Evolutionary conservation across 2,888 invertebrate genomes (phyloP).

Genomic region (Nineta flava): DNA sequence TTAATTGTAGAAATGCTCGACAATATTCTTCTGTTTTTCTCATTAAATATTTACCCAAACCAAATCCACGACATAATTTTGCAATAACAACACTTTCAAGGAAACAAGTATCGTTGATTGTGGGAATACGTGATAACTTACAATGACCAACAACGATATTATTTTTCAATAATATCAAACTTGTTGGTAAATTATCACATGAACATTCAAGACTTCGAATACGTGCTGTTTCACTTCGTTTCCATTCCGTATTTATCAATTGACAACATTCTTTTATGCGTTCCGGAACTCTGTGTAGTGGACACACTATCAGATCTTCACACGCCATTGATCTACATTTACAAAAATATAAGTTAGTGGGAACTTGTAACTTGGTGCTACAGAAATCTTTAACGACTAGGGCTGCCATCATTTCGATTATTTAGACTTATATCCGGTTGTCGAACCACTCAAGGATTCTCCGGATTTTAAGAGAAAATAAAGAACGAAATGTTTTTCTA

Average conservation of each 20-base stretch:
- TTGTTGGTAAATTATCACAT: slow-evolving; percentile 55
- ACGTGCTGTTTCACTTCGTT: slow-evolving; percentile 62
- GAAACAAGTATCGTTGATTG: slow-evolving; percentile 54
- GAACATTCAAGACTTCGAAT: slow-evolving; percentile 58
- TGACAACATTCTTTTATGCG: slow-evolving; percentile 54
- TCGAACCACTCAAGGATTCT: too few species aligned
- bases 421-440: too few species aligned
- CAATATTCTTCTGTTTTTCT: slow-evolving; percentile 58
- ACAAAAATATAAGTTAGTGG: too few species aligned
- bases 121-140: slow-evolving; percentile 58
- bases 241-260: slow-evolving; percentile 77
- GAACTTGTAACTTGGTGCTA: too few species aligned
- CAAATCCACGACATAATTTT: slow-evolving; percentile 51
- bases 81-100: slow-evolving; percentile 71
- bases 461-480: too few species aligned
- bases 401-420: too few species aligned
- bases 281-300: slow-evolving; percentile 56
- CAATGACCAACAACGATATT: slow-evolving; percentile 55
- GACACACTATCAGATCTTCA: slow-evolving; percentile 34
- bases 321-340: slow-evolving; percentile 1
- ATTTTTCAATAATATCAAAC: slow-evolving; percentile 45
- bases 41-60: slow-evolving; percentile 62
- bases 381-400: too few species aligned
- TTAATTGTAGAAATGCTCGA: slow-evolving; percentile 39
- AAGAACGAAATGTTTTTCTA: too few species aligned